Base-by-base conservation (phyloP, 1,140 invertebrate species). In the Calephelis nemesis region DNA sequence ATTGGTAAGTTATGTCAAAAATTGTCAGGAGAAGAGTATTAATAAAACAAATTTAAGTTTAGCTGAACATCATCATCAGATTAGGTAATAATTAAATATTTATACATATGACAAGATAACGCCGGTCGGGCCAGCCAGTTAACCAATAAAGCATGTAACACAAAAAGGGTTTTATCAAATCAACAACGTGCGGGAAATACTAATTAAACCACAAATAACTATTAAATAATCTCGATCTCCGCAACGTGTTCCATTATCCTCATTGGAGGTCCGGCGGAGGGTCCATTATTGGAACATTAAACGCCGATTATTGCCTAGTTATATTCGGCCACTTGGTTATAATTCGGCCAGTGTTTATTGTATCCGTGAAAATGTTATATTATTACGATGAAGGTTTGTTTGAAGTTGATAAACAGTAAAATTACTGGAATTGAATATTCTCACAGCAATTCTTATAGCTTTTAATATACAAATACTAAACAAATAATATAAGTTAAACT, bases 211-310 rank as follows among this genome's bases (percentile, higher is more conserved):
- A 45, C 67, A 63, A 63, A 64, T 42, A 54, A 60, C 47, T 72
- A 52, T 71, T 72, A 65, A 50, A 69, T 52, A 71, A 71, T 67
- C 58, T 62, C 65, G 39, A 50, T 75, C 71, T 73, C 13, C 63
- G 65, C 64, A 71, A 71, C 69, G 50, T 47, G 49, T 9, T 48
- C 67, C 71, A 71, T 70, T 76, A 76, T 74, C 64, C 48, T 62
- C 52, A 63, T 66, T 50, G 65, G 63, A 62, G 62, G 68, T 70
- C 62, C 69, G 58, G 30, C 74, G 65, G 66, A 45, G 65, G 68
- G 65, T 19, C 58, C 67, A 67, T 69, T 70, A 73, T 78, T 71
- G 65, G 70, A 73, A 39, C 71, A 74, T 79, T 75, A 74, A 74
- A 71, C 64, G 71, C 67, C 70, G 45, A 74, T 68, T 74, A 71